phyloP scores from a whole-genome alignment of 2,797 vertebrate species.

The Onychomys torridus region DNA sequence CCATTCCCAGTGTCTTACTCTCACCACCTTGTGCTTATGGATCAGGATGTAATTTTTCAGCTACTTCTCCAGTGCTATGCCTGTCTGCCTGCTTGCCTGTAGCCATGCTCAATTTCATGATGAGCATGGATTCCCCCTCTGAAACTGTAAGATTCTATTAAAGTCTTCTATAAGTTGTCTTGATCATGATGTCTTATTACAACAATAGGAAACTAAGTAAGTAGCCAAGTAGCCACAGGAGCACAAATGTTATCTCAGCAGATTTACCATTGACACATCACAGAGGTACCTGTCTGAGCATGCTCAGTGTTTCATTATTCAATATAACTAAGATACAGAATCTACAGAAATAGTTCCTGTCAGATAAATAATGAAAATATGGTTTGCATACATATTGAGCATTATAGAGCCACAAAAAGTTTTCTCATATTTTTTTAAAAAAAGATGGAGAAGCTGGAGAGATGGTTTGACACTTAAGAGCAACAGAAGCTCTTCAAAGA shows the following conservation, averaged over 20 bases:
- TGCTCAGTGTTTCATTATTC: not conserved
- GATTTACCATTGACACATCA: not conserved
- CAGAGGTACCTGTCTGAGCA: not conserved
- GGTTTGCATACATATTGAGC: not conserved
- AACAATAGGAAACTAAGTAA: not conserved
- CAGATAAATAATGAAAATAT: not conserved
- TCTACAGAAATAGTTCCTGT: not conserved
- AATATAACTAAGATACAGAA: too few relatives aligned
- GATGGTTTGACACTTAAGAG: not conserved
- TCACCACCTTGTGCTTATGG: not conserved
- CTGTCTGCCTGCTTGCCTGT: not conserved
- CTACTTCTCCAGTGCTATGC: not conserved
- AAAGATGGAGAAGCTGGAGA: not conserved
- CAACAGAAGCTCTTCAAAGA: not conserved
- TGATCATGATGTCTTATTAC: not conserved
- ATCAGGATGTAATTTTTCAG: not conserved
- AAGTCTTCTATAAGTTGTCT: not conserved
- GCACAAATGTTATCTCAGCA: not conserved
- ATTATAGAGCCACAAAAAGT: not conserved
- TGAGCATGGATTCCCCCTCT: not conserved
- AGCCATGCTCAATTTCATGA: not conserved
- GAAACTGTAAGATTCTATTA: not conserved
- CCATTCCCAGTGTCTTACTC: not conserved
- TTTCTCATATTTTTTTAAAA: too few relatives aligned
- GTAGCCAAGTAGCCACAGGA: not conserved